phyloP scores from a whole-genome alignment of 2,888 invertebrate genomes.

The Hyposoter dolosus region DNA sequence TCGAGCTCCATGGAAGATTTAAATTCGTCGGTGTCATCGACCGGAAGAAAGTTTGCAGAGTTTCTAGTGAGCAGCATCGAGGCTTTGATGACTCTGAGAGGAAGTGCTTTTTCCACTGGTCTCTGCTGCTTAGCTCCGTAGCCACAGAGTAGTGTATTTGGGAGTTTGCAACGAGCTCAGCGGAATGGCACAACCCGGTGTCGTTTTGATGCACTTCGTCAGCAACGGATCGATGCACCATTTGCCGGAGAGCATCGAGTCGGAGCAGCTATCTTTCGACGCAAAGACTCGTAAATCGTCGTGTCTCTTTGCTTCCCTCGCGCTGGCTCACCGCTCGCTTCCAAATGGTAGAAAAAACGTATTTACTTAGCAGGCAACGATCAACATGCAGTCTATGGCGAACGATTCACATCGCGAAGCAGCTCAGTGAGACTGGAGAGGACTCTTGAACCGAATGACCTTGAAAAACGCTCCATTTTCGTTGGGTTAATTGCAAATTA shows the following conservation, averaged over 20 bases:
- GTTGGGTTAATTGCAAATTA: not conserved
- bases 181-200: slow-evolving; percentile 31
- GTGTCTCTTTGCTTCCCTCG: not conserved
- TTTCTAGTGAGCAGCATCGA: slow-evolving; percentile 28
- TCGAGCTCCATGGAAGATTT: not conserved
- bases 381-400: not conserved
- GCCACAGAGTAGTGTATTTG: slow-evolving; percentile 57
- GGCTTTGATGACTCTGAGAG: slow-evolving; percentile 12
- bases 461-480: not conserved
- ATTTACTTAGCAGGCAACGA: not conserved
- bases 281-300: slow-evolving; percentile 53
- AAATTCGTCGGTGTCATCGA: slow-evolving; percentile 31
- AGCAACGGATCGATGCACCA: slow-evolving; percentile 36
- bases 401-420: not conserved
- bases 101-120: slow-evolving; percentile 1
- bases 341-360: not conserved
- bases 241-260: slow-evolving; percentile 8
- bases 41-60: slow-evolving; percentile 35
- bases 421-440: not conserved
- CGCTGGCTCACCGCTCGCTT: not conserved
- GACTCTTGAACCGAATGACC: not conserved
- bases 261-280: slow-evolving; percentile 43
- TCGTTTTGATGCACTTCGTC: slow-evolving; percentile 30
- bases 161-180: slow-evolving; percentile 41
- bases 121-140: not conserved